Conservation (phyloP, 2,888 invertebrate species). For the Idaea biselata region DNA sequence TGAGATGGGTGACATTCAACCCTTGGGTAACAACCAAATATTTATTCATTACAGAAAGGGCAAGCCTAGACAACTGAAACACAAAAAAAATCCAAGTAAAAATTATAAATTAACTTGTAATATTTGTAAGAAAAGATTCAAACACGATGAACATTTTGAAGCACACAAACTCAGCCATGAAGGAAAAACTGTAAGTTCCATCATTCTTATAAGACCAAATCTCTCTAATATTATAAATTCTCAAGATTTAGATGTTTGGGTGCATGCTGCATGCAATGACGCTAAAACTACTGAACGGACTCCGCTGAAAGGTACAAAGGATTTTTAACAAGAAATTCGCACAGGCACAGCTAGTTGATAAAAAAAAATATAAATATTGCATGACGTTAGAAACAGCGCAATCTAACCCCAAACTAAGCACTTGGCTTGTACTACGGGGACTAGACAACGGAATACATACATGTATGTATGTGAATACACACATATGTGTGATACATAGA, state of each 20-base stretch:
- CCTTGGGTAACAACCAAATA: not conserved
- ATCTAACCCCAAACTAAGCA: too few relatives aligned
- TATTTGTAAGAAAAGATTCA: constrained; percentile 60
- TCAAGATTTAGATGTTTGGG: not conserved
- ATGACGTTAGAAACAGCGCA: too few relatives aligned
- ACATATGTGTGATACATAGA: too few relatives aligned
- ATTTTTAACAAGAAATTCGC: too few relatives aligned
- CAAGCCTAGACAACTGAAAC: not conserved
- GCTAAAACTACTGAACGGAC: too few relatives aligned
- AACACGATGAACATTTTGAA: constrained; percentile 53
- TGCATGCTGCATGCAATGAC: too few relatives aligned
- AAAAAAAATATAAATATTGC: too few relatives aligned
- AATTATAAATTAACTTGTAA: constrained; percentile 53
- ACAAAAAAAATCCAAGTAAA: constrained; percentile 24
- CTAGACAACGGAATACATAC: too few relatives aligned
- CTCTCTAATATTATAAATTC: not conserved
- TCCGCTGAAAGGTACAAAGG: too few relatives aligned
- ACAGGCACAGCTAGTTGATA: not conserved
- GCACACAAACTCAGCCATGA: constrained; percentile 63
- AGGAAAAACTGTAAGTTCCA: constrained; percentile 55
- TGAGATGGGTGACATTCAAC: too few relatives aligned
- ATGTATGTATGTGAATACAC: too few relatives aligned
- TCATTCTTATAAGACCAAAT: constrained; percentile 2
- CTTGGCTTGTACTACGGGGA: too few relatives aligned
- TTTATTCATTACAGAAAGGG: constrained; percentile 13